These are phyloP conservation scores for Ceratitis capitata DNA, from an alignment of 1,140 invertebrate genomes.

Conservation along the genomic window DNA sequence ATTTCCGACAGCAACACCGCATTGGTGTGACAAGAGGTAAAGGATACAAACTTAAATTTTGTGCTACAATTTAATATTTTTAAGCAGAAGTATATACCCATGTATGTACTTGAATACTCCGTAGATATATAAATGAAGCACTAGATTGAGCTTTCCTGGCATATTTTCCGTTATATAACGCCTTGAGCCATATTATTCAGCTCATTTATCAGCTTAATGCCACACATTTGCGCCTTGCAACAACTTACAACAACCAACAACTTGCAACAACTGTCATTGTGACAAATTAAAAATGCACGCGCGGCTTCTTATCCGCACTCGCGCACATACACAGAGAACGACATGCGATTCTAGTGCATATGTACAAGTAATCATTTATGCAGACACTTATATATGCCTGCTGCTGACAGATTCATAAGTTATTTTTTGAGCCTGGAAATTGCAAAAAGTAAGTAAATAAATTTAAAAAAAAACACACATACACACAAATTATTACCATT, in stretches of 20 bases:
- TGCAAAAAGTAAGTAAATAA: neutral
- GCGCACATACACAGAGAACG: neutral
- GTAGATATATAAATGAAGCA: too few relatives aligned
- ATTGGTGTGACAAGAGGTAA: too few relatives aligned
- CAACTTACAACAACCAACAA: too few relatives aligned
- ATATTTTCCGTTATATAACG: neutral
- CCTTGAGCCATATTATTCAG: neutral
- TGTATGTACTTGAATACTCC: neutral
- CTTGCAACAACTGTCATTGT: conserved; percentile 17
- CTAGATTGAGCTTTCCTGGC: neutral
- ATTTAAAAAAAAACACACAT: neutral
- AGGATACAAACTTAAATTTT: neutral
- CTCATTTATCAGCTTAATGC: conserved; percentile 26
- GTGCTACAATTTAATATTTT: too few relatives aligned
- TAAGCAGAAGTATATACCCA: too few relatives aligned
- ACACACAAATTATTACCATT: neutral
- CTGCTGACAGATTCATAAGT: neutral
- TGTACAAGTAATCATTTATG: neutral
- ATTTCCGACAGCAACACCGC: too few relatives aligned
- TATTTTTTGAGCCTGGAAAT: neutral
- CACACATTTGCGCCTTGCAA: conserved; percentile 6
- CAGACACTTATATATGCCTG: neutral
- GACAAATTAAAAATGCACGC: conserved; percentile 28
- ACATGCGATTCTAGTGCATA: neutral
- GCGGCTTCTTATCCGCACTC: neutral